These are phyloP conservation scores for Rhynchonycteris naso DNA, from an alignment of 2,797 vertebrate species.

Conservation along the genomic window DNA sequence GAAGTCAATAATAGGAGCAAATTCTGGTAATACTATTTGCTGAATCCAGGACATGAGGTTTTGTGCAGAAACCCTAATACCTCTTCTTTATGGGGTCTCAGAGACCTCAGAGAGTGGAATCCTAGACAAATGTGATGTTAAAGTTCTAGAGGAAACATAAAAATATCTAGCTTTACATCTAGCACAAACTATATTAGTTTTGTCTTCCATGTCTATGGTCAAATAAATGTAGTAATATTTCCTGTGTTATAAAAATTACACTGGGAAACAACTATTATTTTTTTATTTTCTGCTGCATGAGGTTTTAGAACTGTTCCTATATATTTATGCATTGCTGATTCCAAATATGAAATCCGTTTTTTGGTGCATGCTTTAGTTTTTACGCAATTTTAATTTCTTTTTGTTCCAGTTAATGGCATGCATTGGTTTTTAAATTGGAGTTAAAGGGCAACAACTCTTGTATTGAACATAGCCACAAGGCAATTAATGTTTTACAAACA, in stretches of 20 bases:
- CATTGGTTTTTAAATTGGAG: no score
- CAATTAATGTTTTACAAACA: no score
- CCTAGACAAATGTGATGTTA: not conserved
- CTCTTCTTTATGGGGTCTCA: not conserved
- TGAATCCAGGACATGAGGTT: not conserved
- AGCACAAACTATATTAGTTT: not conserved
- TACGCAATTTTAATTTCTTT: no score
- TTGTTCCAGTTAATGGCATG: no score
- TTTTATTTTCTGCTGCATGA: no score
- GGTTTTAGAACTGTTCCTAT: no score
- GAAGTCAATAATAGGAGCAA: not conserved
- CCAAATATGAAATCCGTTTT: no score
- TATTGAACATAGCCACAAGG: no score
- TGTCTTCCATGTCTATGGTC: not conserved
- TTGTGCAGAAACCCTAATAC: not conserved
- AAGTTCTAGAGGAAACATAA: not conserved
- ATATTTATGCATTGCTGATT: no score
- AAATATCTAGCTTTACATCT: not conserved
- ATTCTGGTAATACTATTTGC: not conserved
- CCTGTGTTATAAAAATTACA: not conserved
- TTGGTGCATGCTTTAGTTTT: no score
- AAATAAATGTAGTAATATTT: not conserved
- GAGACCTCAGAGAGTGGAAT: slow-evolving; percentile 69
- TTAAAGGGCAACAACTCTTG: no score
- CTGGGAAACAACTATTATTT: no score